Evolutionary conservation across 2,797 vertebrate species (phyloP), one percentile per base, ranked within the genome.

Genomic region (Toxotes lorentzi): DNA sequence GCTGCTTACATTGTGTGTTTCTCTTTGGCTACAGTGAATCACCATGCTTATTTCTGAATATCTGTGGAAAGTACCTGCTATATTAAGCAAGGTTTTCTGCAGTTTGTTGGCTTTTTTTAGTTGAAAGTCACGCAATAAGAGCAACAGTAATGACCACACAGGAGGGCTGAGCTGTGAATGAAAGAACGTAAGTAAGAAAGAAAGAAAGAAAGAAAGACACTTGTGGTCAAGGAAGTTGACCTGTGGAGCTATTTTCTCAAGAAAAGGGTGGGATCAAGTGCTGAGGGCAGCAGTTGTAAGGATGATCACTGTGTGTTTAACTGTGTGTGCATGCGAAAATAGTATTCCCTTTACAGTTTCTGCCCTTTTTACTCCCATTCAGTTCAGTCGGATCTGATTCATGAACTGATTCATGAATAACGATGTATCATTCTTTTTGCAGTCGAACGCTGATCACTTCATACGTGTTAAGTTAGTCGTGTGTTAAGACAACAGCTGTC

Each of bases 1-100:
- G 79, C 75, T 86, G 85, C 84, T 89, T 87, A 86, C 76, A 60
- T 65, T 76, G 79, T 75, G 79, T 94, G 91, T 93, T 94, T 94
- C 85, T 84, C 76, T 90, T 88, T 81, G 86, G 84, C 83, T 84
- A 48, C 76, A 83, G 76, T 93, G 91, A 93, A 90, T 93, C 82
- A 87, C 70, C 48, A n/a, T 68, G 86, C 87, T 92, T 92, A 91
- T 93, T 93, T 92, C 86, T 86, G 89, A 94, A 92, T 91, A 90
- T 93, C 87, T 91, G 86, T 85, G 89, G 92, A 93, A 95, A 95
- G 92, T 93, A 95, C 90, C 91, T 94, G 90, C 89, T 93, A 90
- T 94, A 94, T 92, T 92, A 94, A 95, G 90, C 90, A 85, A 63
- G 84, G 59, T 78, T 88, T 82, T 86, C 56, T 84, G 45, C 78